A percentile compares a stretch with the other conserved stretches of the same genome.
Conservation (phyloP, 2,797 vertebrate species). For the Leptatherina wallacei region DNA sequence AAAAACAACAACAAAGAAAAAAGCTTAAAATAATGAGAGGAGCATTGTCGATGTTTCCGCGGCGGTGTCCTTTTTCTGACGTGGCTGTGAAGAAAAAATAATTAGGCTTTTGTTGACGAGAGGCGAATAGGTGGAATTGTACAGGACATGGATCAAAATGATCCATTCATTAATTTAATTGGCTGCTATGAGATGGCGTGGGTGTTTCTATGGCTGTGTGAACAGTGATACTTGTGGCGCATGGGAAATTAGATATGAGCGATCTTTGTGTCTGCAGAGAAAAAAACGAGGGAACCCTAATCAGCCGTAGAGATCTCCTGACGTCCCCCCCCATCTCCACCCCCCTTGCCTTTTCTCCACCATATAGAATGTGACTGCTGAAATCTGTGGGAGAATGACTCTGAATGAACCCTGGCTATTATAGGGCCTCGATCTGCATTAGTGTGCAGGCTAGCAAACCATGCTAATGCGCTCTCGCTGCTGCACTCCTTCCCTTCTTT, state of each 20-base stretch:
- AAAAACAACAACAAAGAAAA: conserved; percentile 13
- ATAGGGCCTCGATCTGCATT: conserved; percentile 70
- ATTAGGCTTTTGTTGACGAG: conserved; percentile 78
- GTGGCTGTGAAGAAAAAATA: conserved; percentile 60
- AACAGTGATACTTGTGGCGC: conserved; percentile 72
- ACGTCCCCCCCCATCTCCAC: conserved; percentile 34
- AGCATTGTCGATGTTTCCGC: conserved; percentile 55
- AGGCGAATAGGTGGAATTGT: conserved; percentile 61
- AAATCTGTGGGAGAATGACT: conserved; percentile 74
- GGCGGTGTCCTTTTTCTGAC: conserved; percentile 25
- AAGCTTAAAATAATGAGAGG: conserved; percentile 59
- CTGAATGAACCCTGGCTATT: conserved; percentile 69
- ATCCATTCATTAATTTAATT: conserved; percentile 83
- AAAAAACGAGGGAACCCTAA: conserved; percentile 64
- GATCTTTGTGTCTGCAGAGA: conserved; percentile 62
- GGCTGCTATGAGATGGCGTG: conserved; percentile 74
- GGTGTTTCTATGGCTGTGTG: conserved; percentile 67
- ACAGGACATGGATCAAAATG: conserved; percentile 63
- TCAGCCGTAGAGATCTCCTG: conserved; percentile 74
- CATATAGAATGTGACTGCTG: conserved; percentile 77
- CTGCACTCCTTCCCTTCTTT: conserved; percentile 41
- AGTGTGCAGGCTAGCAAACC: conserved; percentile 78
- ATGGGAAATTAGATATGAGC: conserved; percentile 76
- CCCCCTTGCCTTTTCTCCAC: conserved; percentile 34
- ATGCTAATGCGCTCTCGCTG: conserved; percentile 65